Evolutionary conservation across 1,140 invertebrate species (phyloP).

Genomic region (Mactra quadrangularis): DNA sequence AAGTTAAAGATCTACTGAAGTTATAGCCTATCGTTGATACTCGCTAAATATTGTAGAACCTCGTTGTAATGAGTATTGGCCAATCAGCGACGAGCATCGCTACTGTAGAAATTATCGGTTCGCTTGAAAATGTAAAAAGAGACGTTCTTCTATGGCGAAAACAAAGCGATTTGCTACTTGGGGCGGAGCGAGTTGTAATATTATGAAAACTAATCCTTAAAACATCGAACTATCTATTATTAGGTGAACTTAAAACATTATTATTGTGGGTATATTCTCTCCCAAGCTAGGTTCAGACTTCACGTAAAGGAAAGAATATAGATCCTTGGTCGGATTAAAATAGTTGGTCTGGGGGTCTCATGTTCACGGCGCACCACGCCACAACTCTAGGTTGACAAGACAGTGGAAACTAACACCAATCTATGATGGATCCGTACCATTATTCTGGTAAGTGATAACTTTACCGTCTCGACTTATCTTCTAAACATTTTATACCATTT

Average conservation of each 20-base stretch:
- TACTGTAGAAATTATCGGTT: conserved; percentile 48
- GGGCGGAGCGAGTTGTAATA: conserved; percentile 48
- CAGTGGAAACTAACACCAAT: conserved; percentile 47
- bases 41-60: conserved; percentile 42
- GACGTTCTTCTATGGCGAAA: conserved; percentile 25
- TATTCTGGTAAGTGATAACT: conserved; percentile 56
- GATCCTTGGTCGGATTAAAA: conserved; percentile 52
- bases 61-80: conserved; percentile 11
- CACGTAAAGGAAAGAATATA: conserved; percentile 56
- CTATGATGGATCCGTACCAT: conserved; percentile 57
- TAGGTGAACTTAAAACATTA: conserved; percentile 52
- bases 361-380: conserved; percentile 35
- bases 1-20: not conserved
- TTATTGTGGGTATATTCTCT: conserved; percentile 60
- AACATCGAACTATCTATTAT: conserved; percentile 61
- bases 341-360: conserved; percentile 24
- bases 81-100: conserved; percentile 18
- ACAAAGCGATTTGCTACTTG: conserved; percentile 53
- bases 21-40: conserved; percentile 9
- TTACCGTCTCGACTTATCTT: not conserved
- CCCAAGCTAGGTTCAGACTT: conserved; percentile 46
- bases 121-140: conserved; percentile 18
- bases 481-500: conserved; percentile 12
- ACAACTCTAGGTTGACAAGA: conserved; percentile 51
- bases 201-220: conserved; percentile 61